These are phyloP conservation scores for Drosophila macrothrix DNA, from an alignment of 2,888 invertebrate species.

Conservation along the genomic window DNA sequence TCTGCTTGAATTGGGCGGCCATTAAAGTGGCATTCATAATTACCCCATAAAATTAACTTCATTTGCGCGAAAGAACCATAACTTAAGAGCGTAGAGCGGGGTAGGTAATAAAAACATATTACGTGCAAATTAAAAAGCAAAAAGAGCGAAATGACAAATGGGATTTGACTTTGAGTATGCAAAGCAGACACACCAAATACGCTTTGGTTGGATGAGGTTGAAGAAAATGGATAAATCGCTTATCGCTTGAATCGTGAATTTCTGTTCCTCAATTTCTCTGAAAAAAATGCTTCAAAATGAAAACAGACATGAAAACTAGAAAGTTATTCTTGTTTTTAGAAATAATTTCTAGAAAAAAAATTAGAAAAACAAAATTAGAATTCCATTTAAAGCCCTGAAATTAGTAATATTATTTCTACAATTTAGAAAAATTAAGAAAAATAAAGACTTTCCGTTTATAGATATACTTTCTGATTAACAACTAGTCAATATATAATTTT, in stretches of 20 bases:
- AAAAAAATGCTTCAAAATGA: neutral
- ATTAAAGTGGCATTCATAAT: conserved; percentile 64
- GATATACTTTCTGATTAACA: neutral
- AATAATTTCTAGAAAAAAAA: neutral
- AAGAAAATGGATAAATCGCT: neutral
- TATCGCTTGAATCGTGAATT: neutral
- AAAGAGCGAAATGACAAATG: conserved; percentile 9
- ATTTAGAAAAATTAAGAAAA: no score
- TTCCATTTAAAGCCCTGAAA: no score
- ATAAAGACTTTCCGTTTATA: no score
- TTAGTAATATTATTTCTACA: no score
- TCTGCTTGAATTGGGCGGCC: conserved; percentile 52
- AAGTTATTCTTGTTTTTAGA: neutral
- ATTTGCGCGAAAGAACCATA: conserved; percentile 35
- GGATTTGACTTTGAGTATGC: neutral
- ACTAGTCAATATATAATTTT: neutral
- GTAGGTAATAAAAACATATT: conserved; percentile 21
- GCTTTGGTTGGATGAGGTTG: neutral
- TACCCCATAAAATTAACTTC: conserved; percentile 63
- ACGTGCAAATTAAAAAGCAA: conserved; percentile 8
- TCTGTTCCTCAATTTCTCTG: no score
- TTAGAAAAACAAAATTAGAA: no score
- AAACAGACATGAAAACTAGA: neutral
- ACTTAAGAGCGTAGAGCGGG: neutral
- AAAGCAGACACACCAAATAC: neutral